Evolutionary conservation across 2,113 vertebrate genomes (phyloP).

Genomic region (Perccottus glenii): DNA sequence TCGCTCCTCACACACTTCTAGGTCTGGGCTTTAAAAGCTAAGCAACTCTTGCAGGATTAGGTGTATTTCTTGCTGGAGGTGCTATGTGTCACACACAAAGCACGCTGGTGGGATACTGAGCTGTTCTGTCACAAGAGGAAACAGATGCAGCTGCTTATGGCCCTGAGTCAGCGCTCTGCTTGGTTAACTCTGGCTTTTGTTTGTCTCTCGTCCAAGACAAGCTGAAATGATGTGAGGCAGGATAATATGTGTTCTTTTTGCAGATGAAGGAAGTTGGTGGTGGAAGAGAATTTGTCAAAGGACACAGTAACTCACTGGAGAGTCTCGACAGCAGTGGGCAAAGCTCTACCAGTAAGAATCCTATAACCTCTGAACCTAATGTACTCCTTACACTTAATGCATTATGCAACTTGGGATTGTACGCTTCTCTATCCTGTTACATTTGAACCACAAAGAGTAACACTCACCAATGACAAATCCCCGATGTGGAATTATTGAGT

Average conservation of each 20-base stretch:
- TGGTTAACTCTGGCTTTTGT: slow-evolving; percentile 36
- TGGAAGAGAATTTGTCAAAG: slow-evolving; percentile 67
- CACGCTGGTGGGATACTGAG: slow-evolving; percentile 38
- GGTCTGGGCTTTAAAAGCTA: slow-evolving; percentile 63
- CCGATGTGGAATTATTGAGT: slow-evolving; percentile 1
- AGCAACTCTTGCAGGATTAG: slow-evolving; percentile 66
- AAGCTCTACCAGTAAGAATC: slow-evolving; percentile 91
- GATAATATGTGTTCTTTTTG: slow-evolving; percentile 15
- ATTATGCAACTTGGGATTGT: slow-evolving; percentile 30
- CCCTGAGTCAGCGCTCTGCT: slow-evolving; percentile 36
- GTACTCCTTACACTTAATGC: slow-evolving; percentile 10
- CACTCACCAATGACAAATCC: background rate
- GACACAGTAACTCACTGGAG: slow-evolving; percentile 84
- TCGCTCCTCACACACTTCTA: slow-evolving; percentile 27
- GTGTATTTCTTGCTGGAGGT: slow-evolving; percentile 42
- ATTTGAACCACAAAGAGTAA: background rate
- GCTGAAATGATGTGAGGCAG: background rate
- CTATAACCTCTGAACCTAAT: slow-evolving; percentile 11
- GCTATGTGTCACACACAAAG: slow-evolving; percentile 35
- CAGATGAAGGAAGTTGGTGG: slow-evolving; percentile 67
- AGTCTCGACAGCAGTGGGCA: slow-evolving; percentile 89
- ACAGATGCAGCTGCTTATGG: slow-evolving; percentile 44
- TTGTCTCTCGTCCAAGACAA: slow-evolving; percentile 9
- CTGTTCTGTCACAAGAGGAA: slow-evolving; percentile 41
- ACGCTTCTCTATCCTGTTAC: background rate